These are phyloP conservation scores for Hippocampus abdominalis DNA, from an alignment of 2,113 vertebrate species.

Conservation along the genomic window DNA sequence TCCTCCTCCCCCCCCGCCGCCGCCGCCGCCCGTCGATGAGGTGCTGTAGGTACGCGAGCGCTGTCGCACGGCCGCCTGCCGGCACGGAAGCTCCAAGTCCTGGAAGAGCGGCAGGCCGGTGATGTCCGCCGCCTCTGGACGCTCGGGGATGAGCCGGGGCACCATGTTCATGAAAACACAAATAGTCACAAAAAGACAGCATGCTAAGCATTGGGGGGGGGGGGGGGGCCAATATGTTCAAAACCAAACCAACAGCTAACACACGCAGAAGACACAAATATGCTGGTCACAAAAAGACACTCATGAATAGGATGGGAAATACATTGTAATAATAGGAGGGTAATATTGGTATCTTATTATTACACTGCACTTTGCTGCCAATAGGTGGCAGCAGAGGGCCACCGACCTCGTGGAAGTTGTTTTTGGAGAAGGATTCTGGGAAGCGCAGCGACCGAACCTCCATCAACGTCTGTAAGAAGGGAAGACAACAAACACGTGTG, in stretches of 20 bases:
- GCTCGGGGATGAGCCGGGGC: conserved; percentile 80
- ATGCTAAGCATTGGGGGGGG: too few species aligned
- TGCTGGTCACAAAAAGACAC: neutral
- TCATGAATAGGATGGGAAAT: neutral
- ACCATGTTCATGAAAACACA: too few species aligned
- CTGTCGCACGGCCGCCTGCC: conserved; percentile 78
- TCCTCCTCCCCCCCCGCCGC: neutral
- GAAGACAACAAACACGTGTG: neutral
- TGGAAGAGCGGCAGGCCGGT: conserved; percentile 87
- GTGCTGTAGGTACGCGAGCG: conserved; percentile 91
- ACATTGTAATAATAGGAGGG: neutral
- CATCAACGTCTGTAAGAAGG: conserved; percentile 81
- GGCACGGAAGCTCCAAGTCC: conserved; percentile 84
- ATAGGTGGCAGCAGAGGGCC: conserved; percentile 38
- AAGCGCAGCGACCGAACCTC: conserved; percentile 86
- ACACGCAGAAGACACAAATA: conserved; percentile 21
- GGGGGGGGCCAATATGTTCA: too few species aligned
- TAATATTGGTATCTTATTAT: neutral
- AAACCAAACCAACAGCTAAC: conserved; percentile 83
- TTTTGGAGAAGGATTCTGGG: conserved; percentile 82
- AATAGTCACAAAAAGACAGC: too few species aligned
- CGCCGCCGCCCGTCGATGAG: conserved; percentile 81
- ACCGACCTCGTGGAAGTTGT: conserved; percentile 87
- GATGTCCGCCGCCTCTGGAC: conserved; percentile 87
- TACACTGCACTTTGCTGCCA: conserved; percentile 2